Percentiles rank a stretch among this genome's conserved stretches.
These are phyloP conservation scores for Schizopygopsis pylzovi DNA, from an alignment of 2,797 vertebrate species.

Conservation along the genomic window DNA sequence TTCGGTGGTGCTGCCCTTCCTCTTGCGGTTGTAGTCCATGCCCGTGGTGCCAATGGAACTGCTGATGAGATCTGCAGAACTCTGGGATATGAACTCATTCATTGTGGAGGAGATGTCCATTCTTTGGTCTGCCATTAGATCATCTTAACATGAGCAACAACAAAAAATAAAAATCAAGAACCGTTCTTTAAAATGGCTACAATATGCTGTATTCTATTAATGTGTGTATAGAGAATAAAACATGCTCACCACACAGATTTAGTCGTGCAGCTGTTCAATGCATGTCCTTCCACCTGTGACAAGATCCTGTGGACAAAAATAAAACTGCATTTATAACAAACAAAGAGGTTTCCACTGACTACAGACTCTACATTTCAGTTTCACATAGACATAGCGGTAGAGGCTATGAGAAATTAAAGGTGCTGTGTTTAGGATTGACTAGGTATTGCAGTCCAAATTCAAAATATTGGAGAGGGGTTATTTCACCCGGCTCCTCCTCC, in stretches of 20 bases:
- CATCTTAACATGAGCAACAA: conserved; percentile 74
- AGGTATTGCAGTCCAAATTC: no score
- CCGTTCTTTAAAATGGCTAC: neutral
- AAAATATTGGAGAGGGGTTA: no score
- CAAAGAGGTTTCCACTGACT: neutral
- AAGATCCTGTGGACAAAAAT: conserved; percentile 64
- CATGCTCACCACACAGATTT: conserved; percentile 80
- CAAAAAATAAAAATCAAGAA: neutral
- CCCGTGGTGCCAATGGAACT: conserved; percentile 89
- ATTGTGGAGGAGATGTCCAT: conserved; percentile 99
- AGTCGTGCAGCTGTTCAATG: conserved; percentile 79
- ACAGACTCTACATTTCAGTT: neutral
- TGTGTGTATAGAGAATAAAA: neutral
- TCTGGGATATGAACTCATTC: conserved; percentile 96
- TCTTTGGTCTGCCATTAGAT: conserved; percentile 99
- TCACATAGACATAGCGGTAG: neutral
- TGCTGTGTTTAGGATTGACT: no score
- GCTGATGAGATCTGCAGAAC: conserved; percentile 92
- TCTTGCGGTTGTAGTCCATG: conserved; percentile 96
- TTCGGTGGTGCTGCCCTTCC: conserved; percentile 95
- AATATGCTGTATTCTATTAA: neutral
- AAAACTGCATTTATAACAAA: neutral
- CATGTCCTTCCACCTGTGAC: conserved; percentile 79
- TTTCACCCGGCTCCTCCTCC: no score
- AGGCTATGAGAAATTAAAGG: neutral